Evolutionary conservation across 1,140 invertebrate species (phyloP), one percentile per base, ranked within the genome.

Genomic region (Coelopa frigida): DNA sequence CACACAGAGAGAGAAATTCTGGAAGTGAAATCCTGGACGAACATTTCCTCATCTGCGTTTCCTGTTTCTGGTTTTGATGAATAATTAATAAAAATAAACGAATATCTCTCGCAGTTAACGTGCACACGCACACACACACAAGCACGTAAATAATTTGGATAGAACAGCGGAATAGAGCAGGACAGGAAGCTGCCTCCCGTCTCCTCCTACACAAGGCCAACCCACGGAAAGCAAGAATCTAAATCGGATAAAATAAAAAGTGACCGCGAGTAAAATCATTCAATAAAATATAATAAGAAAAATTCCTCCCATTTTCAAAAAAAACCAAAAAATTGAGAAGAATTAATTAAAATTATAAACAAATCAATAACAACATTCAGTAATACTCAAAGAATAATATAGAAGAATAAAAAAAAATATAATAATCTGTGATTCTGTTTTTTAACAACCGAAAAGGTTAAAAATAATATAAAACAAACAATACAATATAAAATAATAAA

Each of bases 341-440:
- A n/a, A n/a, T n/a, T n/a, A n/a, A n/a, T n/a, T n/a, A n/a, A 38
- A 38, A 12, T 38, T 22, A 3, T 22, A 18, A 11, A 22, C 18
- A 5, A 39, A 39, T n/a, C 22, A 39, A 22, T 22, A 20, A 20
- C 14, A 14, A 5, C 37, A 18, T 39, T 22, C n/a, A 41, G 31
- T n/a, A 15, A 15, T 1, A 40, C 18, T 3, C n/a, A 41, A 41
- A 26, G 20, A 41, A 27, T 27, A 24, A 14, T 4, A 27, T 15
- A 14, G 7, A 27, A 27, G 31, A 22, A 31, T 31, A 29, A 15
- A 24, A 43, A 43, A 23, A 15, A 43, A n/a, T n/a, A n/a, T n/a
- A n/a, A n/a, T n/a, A 43, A 43, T 43, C 41, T 43, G 41, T 43
- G 41, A 43, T 43, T 43, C 31, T 32, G 33, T 38, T 22, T 14